These are phyloP conservation scores for Tinamus guttatus DNA, from an alignment of 2,113 vertebrate genomes.

Conservation along the genomic window DNA sequence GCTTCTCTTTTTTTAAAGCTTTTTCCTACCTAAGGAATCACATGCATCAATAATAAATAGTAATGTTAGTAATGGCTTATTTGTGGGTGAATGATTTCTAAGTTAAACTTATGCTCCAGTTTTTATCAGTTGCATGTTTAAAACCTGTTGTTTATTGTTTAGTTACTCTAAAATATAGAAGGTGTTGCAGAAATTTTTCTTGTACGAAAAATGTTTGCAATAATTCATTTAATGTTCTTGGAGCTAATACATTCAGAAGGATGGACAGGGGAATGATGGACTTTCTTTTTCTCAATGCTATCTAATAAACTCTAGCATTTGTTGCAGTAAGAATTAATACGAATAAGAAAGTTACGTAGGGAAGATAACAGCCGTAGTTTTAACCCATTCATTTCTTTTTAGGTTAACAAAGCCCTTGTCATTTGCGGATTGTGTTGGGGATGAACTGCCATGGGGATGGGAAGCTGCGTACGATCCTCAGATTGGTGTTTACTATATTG, in stretches of 20 bases:
- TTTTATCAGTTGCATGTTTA: background rate
- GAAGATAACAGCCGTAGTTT: background rate
- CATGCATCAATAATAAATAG: background rate
- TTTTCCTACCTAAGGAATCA: background rate
- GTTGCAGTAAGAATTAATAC: background rate
- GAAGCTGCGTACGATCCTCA: constrained; percentile 85
- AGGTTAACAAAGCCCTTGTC: constrained; percentile 88
- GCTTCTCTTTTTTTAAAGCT: background rate
- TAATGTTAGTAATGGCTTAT: background rate
- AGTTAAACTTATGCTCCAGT: background rate
- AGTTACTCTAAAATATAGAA: background rate
- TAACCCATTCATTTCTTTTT: constrained; percentile 31
- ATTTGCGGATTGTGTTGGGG: constrained; percentile 87
- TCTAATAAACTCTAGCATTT: background rate
- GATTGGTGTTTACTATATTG: constrained; percentile 87
- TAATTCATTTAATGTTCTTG: background rate
- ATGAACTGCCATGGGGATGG: constrained; percentile 89
- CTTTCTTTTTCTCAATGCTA: background rate
- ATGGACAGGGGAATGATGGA: background rate
- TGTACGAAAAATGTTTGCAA: background rate
- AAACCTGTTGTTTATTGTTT: background rate
- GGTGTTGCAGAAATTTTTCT: background rate
- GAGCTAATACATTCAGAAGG: background rate
- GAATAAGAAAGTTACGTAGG: background rate
- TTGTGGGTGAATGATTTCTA: background rate